Conservation (phyloP, 2,113 vertebrate species). For the Epinephelus cyanopodus region DNA sequence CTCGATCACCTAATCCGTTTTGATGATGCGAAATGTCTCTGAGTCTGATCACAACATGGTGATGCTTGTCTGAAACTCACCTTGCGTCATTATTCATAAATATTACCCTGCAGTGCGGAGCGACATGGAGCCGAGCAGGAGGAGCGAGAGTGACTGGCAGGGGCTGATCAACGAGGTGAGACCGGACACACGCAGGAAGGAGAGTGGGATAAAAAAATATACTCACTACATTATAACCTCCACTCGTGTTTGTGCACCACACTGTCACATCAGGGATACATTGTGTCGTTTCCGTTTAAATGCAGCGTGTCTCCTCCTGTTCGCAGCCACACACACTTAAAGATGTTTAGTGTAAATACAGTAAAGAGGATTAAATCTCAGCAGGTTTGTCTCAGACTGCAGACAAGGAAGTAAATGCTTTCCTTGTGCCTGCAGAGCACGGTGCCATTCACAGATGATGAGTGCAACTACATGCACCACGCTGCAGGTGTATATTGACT, state of each 20-base stretch:
- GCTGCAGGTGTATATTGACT: background rate
- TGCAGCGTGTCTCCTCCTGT: background rate
- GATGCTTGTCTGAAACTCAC: conserved; percentile 1
- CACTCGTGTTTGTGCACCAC: background rate
- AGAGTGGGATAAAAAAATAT: background rate
- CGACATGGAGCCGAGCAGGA: conserved; percentile 84
- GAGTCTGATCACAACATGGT: background rate
- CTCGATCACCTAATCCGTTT: conserved; percentile 51
- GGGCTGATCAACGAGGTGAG: conserved; percentile 94
- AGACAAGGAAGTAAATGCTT: conserved; percentile 43
- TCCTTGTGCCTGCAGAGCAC: conserved; percentile 40
- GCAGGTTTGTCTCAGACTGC: background rate
- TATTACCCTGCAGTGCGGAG: background rate
- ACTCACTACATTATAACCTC: background rate
- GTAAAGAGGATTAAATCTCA: conserved; percentile 11
- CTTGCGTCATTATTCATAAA: background rate
- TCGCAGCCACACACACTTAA: background rate
- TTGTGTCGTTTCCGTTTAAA: background rate
- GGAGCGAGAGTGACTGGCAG: conserved; percentile 94
- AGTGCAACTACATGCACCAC: background rate
- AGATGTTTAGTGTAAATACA: background rate
- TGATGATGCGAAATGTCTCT: conserved; percentile 36
- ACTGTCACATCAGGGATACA: background rate
- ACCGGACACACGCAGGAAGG: background rate
- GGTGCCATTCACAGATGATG: background rate